Conservation (phyloP, 2,797 vertebrate species). For the Myoxocephalus aenaeus region DNA sequence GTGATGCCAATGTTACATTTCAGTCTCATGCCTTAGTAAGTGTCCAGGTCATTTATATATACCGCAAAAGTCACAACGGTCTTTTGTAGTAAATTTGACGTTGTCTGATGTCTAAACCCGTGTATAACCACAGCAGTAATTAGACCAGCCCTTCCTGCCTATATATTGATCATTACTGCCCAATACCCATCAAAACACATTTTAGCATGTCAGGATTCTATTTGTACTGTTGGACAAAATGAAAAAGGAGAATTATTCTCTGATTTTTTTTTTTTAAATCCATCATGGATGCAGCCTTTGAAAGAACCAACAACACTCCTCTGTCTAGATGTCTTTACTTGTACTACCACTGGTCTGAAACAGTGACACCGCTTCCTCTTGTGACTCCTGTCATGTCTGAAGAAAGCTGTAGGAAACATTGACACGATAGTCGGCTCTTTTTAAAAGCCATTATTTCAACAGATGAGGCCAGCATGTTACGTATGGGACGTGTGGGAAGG, state of each 20-base stretch:
- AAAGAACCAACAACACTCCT: not conserved
- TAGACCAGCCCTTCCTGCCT: not conserved
- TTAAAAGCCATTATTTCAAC: not conserved
- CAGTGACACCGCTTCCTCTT: not conserved
- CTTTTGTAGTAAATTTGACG: not conserved
- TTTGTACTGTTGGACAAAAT: not conserved
- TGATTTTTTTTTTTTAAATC: not conserved
- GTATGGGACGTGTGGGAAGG: not conserved
- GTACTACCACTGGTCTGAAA: not conserved
- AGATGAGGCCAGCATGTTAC: not conserved
- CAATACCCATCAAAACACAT: not conserved
- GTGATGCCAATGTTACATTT: not conserved
- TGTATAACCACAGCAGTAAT: not conserved
- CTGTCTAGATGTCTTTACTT: constrained; percentile 4
- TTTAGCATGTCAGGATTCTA: not conserved
- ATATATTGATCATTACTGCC: not conserved
- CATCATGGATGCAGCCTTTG: not conserved
- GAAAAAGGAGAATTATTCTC: not conserved
- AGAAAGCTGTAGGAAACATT: not conserved
- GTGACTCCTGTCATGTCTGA: not conserved
- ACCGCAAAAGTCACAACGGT: too few relatives aligned
- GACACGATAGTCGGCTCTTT: not conserved
- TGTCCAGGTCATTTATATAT: not conserved
- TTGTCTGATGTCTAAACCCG: not conserved
- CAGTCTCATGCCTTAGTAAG: not conserved